phyloP scores from a whole-genome alignment of 30 jellyfish, hydroid and myxozoan species.

The Aurelia sp. region DNA sequence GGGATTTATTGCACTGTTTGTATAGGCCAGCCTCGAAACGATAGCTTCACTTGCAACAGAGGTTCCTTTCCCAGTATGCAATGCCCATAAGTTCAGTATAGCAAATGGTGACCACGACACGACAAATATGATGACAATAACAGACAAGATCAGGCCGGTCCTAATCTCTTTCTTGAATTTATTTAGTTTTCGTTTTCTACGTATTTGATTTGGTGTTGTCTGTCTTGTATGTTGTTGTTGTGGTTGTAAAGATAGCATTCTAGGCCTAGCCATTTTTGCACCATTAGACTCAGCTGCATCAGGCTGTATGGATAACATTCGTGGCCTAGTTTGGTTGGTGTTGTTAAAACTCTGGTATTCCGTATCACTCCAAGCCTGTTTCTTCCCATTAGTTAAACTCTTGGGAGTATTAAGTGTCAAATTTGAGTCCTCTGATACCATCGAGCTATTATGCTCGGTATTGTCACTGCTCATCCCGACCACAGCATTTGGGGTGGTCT shows the following conservation, averaged over 20 bases:
- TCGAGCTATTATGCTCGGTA: not conserved
- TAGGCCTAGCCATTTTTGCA: not conserved
- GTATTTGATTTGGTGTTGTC: not conserved
- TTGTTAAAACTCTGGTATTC: not conserved
- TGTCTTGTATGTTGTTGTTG: not conserved
- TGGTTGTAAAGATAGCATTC: too few species aligned
- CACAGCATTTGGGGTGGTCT: conserved; percentile 1
- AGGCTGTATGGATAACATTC: not conserved
- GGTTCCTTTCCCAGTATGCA: conserved; percentile 53
- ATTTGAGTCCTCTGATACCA: not conserved
- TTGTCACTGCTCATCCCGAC: not conserved
- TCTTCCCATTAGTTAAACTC: not conserved
- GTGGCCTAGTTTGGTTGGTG: not conserved
- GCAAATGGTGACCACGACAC: conserved; percentile 78
- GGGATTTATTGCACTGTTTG: conserved; percentile 70
- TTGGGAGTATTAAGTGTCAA: not conserved
- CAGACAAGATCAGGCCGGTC: conserved; percentile 46
- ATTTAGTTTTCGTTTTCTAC: not conserved
- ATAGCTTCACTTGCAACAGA: conserved; percentile 47
- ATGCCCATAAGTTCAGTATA: conserved; percentile 51
- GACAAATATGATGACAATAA: conserved; percentile 54
- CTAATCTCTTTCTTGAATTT: conserved; percentile 50
- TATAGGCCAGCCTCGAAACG: conserved; percentile 65
- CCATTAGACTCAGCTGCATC: not conserved
- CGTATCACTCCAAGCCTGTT: not conserved